Conservation (phyloP, 2,888 invertebrate species). For the Pheosia gnoma region DNA sequence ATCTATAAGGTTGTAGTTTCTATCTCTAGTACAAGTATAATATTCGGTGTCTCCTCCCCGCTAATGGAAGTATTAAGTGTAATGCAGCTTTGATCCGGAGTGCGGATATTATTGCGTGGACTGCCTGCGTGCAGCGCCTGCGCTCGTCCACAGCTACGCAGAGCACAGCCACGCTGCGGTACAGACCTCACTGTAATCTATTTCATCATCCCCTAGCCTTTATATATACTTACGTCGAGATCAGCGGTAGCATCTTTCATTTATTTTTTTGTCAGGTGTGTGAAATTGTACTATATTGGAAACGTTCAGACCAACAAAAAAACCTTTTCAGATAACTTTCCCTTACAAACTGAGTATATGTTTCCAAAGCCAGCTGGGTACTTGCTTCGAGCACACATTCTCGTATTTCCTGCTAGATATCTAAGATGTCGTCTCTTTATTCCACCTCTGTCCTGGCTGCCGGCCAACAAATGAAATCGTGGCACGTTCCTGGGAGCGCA, state of each 20-base stretch:
- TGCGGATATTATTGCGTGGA: neutral
- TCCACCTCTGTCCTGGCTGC: neutral
- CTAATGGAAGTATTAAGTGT: constrained; percentile 2
- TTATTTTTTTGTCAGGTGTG: too few relatives aligned
- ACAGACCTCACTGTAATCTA: too few relatives aligned
- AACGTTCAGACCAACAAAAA: too few relatives aligned
- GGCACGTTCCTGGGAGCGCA: neutral
- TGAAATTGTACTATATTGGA: too few relatives aligned
- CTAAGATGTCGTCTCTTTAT: neutral
- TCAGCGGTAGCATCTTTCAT: too few relatives aligned
- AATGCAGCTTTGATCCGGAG: constrained; percentile 1
- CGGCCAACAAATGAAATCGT: constrained; percentile 1
- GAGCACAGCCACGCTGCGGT: neutral
- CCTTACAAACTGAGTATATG: neutral
- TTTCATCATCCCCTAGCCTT: too few relatives aligned
- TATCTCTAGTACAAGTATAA: neutral
- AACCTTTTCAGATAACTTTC: too few relatives aligned
- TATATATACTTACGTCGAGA: too few relatives aligned
- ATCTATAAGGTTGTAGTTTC: neutral
- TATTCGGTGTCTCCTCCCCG: neutral
- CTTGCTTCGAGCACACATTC: neutral
- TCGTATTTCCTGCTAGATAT: neutral
- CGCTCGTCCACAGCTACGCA: neutral
- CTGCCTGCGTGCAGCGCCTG: neutral
- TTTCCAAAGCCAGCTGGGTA: neutral